Evolutionary conservation across 2,888 invertebrate species (phyloP).

Genomic region (Kuschelorhynchus macadamiae): DNA sequence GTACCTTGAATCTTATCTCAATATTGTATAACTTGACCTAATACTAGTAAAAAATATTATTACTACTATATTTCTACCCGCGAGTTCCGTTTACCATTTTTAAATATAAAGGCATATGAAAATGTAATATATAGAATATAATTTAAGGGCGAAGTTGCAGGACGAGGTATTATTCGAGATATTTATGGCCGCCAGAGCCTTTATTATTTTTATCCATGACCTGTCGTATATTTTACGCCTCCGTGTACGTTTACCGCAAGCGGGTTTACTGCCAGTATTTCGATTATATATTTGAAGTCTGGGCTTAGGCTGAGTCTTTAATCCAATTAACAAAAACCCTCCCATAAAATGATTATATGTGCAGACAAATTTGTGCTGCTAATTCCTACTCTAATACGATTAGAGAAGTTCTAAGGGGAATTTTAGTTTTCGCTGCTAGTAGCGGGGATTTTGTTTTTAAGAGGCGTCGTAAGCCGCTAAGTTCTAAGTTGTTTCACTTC

Average conservation of each 20-base stretch:
- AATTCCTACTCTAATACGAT: conserved; percentile 15
- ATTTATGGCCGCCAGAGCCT: conserved; percentile 19
- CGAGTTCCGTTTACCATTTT: too few relatives aligned
- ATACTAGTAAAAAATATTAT: too few relatives aligned
- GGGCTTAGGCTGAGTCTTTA: conserved; percentile 32
- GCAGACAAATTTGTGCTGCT: conserved; percentile 20
- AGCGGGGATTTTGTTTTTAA: conserved; percentile 10
- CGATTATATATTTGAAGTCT: conserved; percentile 26
- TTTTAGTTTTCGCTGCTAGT: conserved; percentile 17
- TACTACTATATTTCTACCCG: too few relatives aligned
- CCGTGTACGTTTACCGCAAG: conserved; percentile 21
- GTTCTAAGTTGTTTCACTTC: too few relatives aligned
- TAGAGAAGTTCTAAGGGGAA: conserved; percentile 20
- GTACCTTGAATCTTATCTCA: too few relatives aligned
- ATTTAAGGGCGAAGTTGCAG: neutral
- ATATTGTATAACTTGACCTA: too few relatives aligned
- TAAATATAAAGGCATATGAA: conserved; percentile 1
- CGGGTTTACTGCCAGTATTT: conserved; percentile 26
- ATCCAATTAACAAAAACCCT: conserved; percentile 38
- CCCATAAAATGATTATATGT: conserved; percentile 31
- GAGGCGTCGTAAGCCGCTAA: neutral
- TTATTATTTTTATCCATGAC: conserved; percentile 30
- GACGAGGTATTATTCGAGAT: conserved; percentile 19
- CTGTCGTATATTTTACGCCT: conserved; percentile 25
- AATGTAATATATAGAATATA: conserved; percentile 11